Conservation (phyloP, 2,888 invertebrate genomes). For the Phyto melanocephala region DNA sequence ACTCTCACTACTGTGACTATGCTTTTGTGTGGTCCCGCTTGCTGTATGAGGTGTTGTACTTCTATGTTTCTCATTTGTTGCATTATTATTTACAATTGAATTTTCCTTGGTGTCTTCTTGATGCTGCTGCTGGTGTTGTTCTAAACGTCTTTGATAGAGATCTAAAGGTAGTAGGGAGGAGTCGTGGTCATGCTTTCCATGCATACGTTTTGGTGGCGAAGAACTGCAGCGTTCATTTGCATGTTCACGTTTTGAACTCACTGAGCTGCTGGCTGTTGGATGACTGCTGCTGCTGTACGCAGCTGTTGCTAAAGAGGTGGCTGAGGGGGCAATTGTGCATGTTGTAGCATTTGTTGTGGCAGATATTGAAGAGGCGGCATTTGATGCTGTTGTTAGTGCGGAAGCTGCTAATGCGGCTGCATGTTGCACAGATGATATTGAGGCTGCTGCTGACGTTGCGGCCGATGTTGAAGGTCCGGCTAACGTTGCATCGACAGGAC, state of each 20-base stretch:
- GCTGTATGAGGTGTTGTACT: conserved; percentile 59
- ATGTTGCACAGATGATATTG: conserved; percentile 40
- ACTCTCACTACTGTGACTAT: conserved; percentile 55
- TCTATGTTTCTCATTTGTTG: conserved; percentile 67
- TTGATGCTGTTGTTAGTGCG: conserved; percentile 65
- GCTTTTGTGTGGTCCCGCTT: conserved; percentile 64
- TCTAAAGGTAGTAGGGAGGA: conserved; percentile 77
- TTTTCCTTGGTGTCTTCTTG: conserved; percentile 64
- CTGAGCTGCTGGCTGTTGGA: conserved; percentile 63
- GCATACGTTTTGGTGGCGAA: conserved; percentile 74
- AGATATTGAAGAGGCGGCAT: conserved; percentile 69
- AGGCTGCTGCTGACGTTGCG: conserved; percentile 67
- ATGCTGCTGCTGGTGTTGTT: conserved; percentile 68
- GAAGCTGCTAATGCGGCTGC: conserved; percentile 54
- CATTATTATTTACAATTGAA: conserved; percentile 60
- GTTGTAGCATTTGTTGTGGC: conserved; percentile 71
- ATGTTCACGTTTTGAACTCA: conserved; percentile 73
- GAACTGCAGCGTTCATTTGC: conserved; percentile 75
- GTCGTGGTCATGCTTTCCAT: conserved; percentile 65
- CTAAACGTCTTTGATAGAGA: conserved; percentile 77
- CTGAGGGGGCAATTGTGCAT: conserved; percentile 73
- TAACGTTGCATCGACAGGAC: conserved; percentile 70
- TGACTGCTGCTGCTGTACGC: conserved; percentile 54
- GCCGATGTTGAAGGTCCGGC: conserved; percentile 71
- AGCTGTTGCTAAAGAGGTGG: conserved; percentile 57